phyloP scores from a whole-genome alignment of 2,797 vertebrate species.

The Numenius phaeopus region DNA sequence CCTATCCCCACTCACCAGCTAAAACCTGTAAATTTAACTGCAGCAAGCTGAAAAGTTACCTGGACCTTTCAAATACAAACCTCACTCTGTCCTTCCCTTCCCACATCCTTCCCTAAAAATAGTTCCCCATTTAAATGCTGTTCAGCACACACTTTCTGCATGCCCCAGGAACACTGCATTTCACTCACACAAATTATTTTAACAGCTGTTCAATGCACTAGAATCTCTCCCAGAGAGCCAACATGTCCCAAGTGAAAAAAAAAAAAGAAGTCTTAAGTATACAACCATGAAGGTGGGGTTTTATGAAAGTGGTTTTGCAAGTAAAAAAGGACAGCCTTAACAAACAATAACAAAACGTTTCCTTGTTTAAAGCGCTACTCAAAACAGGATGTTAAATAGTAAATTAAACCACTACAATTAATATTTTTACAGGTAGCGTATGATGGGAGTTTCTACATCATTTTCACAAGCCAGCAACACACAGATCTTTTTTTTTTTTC shows the following conservation, averaged over 20 bases:
- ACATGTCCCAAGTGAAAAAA: neutral
- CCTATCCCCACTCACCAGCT: neutral
- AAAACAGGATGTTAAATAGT: neutral
- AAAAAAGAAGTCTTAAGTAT: neutral
- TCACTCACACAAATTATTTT: slow-evolving; percentile 9
- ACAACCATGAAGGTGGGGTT: neutral
- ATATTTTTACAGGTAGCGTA: slow-evolving; percentile 17
- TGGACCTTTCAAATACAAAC: neutral
- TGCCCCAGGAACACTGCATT: neutral
- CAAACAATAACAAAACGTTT: slow-evolving; percentile 30
- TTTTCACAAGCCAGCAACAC: slow-evolving; percentile 55
- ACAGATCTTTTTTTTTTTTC: neutral
- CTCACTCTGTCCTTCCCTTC: neutral
- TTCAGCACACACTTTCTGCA: neutral
- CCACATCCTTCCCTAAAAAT: neutral
- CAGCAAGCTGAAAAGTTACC: neutral
- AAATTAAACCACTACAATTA: slow-evolving; percentile 16
- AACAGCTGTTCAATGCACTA: neutral
- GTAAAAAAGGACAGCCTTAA: slow-evolving; percentile 24
- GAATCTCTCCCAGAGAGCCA: slow-evolving; percentile 40
- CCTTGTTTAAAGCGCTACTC: neutral
- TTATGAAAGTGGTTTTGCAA: neutral
- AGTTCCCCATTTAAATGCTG: neutral
- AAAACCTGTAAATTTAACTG: neutral
- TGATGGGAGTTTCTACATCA: neutral